phyloP scores from a whole-genome alignment of 2,888 invertebrate species.

The Noctua pronuba region DNA sequence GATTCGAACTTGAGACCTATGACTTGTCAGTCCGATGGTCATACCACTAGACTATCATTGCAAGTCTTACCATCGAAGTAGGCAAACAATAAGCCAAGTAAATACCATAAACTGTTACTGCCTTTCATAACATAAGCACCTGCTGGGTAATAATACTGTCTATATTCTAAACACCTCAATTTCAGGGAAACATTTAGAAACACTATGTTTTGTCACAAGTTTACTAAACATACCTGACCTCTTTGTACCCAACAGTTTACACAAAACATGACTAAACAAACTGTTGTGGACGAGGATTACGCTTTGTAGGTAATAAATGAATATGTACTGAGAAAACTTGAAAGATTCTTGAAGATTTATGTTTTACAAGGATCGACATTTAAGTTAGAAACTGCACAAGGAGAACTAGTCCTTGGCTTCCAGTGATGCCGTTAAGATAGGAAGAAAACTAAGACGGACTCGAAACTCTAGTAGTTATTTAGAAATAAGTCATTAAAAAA shows the following conservation, averaged over 20 bases:
- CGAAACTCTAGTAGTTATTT: not conserved
- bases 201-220: constrained; percentile 4
- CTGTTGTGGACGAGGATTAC: not conserved
- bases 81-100: not conserved
- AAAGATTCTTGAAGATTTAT: not conserved
- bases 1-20: too few species aligned
- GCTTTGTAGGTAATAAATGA: not conserved
- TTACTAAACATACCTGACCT: constrained; percentile 22
- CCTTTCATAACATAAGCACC: not conserved
- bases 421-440: not conserved
- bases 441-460: not conserved
- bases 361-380: not conserved
- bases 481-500: too few species aligned
- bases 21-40: too few species aligned
- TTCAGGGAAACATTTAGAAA: constrained; percentile 17
- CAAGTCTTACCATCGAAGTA: too few species aligned
- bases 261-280: constrained; percentile 7
- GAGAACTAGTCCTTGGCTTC: not conserved
- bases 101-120: not conserved
- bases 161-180: not conserved
- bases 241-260: constrained; percentile 1
- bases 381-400: too few species aligned
- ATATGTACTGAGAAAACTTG: not conserved
- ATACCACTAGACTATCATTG: too few species aligned
- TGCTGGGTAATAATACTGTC: not conserved